Conservation (phyloP, 2,888 invertebrate species). For the Diogma glabrata region DNA sequence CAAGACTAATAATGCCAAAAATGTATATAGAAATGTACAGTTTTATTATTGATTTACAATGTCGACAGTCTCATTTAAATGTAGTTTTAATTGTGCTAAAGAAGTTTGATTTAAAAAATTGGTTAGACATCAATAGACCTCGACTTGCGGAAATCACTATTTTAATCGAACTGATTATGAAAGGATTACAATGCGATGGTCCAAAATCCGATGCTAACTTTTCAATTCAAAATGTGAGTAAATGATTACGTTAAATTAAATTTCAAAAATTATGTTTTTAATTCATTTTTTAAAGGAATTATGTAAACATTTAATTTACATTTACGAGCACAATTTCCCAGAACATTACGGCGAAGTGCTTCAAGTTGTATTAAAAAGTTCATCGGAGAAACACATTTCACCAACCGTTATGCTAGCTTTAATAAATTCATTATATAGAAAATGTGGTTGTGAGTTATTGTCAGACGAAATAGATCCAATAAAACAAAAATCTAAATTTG, state of each 20-base stretch:
- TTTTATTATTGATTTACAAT: slow-evolving; percentile 36
- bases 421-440: slow-evolving; percentile 41
- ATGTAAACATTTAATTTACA: slow-evolving; percentile 52
- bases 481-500: slow-evolving; percentile 41
- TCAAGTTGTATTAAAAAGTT: slow-evolving; percentile 49
- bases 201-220: too few species aligned
- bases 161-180: slow-evolving; percentile 50
- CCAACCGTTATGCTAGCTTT: slow-evolving; percentile 55
- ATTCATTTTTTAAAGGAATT: slow-evolving; percentile 41
- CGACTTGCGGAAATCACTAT: slow-evolving; percentile 52
- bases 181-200: slow-evolving; percentile 42
- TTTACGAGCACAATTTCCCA: slow-evolving; percentile 60
- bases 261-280: neutral
- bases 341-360: slow-evolving; percentile 67
- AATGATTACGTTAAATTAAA: neutral
- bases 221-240: slow-evolving; percentile 28
- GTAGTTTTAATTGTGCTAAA: neutral
- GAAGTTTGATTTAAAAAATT: slow-evolving; percentile 54
- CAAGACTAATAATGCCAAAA: slow-evolving; percentile 49
- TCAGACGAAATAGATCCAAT: slow-evolving; percentile 20
- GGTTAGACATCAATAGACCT: slow-evolving; percentile 51
- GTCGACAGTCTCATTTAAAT: neutral
- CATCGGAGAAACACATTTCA: slow-evolving; percentile 34
- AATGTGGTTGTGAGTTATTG: slow-evolving; percentile 28
- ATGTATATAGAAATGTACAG: slow-evolving; percentile 59